Percentiles rank a stretch among this genome's conserved stretches.
Conservation (phyloP, 2,797 vertebrate genomes). For the Bryconaethiops microstoma region DNA sequence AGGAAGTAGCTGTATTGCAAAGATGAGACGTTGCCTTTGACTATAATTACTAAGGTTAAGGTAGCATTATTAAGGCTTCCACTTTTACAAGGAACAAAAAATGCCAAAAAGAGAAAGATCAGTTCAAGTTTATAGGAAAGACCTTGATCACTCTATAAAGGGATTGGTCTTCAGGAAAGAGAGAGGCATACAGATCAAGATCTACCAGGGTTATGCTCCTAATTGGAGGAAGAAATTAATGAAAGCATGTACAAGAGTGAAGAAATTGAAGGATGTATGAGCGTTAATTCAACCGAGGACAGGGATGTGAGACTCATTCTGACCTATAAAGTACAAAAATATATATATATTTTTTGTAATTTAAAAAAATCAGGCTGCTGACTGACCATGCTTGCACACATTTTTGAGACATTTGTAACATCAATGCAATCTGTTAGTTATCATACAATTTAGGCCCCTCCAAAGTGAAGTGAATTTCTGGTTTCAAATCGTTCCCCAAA, state of each 20-base stretch:
- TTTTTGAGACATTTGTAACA: not conserved
- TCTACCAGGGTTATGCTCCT: conserved; percentile 67
- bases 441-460: not conserved
- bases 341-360: too few species aligned
- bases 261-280: not conserved
- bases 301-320: not conserved
- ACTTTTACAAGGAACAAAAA: not conserved
- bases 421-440: too few species aligned
- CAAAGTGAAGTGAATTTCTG: not conserved
- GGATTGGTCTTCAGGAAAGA: not conserved
- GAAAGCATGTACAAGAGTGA: too few species aligned
- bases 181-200: conserved; percentile 69
- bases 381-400: not conserved
- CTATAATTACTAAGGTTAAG: not conserved
- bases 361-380: not conserved
- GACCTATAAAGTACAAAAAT: not conserved
- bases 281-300: too few species aligned
- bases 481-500: too few species aligned
- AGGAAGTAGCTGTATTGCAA: not conserved
- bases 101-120: not conserved
- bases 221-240: conserved; percentile 75
- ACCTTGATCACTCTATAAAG: conserved; percentile 27
- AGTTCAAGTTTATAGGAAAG: not conserved
- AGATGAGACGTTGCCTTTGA: not conserved
- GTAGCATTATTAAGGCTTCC: not conserved